A percentile compares a stretch with the other conserved stretches of the same genome.
These are phyloP conservation scores for Uloborus plumipes DNA, from an alignment of 2,888 invertebrate genomes.

Conservation along the genomic window DNA sequence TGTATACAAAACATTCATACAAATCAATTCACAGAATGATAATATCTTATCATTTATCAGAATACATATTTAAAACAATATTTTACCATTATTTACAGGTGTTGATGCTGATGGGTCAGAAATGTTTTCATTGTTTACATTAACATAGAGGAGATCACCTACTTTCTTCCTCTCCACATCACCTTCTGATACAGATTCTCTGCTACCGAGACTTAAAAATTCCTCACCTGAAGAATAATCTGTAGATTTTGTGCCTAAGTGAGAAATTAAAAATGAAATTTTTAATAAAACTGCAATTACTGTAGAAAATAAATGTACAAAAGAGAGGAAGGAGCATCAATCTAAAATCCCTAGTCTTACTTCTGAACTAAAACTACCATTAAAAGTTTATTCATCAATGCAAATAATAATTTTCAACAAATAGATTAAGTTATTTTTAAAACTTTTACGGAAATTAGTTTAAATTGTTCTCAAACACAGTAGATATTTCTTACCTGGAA, in stretches of 20 bases:
- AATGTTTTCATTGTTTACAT: slow-evolving; percentile 21
- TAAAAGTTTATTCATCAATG: too few species aligned
- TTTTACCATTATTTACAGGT: slow-evolving; percentile 57
- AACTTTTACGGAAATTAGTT: too few species aligned
- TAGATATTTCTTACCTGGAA: slow-evolving; percentile 78
- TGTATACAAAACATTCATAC: too few species aligned
- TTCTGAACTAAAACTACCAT: too few species aligned
- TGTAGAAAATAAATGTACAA: too few species aligned
- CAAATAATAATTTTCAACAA: too few species aligned
- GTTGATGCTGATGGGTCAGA: slow-evolving; percentile 53
- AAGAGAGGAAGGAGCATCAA: neutral
- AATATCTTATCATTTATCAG: too few species aligned
- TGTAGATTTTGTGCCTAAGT: slow-evolving; percentile 74
- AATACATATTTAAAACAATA: too few species aligned
- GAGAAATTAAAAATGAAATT: neutral
- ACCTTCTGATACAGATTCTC: slow-evolving; percentile 29
- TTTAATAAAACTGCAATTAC: neutral
- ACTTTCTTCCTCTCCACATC: slow-evolving; percentile 38
- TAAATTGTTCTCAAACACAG: too few species aligned
- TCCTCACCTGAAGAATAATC: slow-evolving; percentile 74
- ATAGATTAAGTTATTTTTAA: too few species aligned
- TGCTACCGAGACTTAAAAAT: slow-evolving; percentile 67
- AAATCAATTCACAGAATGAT: too few species aligned
- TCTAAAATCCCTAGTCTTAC: too few species aligned
- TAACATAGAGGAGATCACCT: slow-evolving; percentile 43